These are phyloP conservation scores for Drosophila colorata DNA, from an alignment of 2,888 invertebrate genomes.

Conservation along the genomic window DNA sequence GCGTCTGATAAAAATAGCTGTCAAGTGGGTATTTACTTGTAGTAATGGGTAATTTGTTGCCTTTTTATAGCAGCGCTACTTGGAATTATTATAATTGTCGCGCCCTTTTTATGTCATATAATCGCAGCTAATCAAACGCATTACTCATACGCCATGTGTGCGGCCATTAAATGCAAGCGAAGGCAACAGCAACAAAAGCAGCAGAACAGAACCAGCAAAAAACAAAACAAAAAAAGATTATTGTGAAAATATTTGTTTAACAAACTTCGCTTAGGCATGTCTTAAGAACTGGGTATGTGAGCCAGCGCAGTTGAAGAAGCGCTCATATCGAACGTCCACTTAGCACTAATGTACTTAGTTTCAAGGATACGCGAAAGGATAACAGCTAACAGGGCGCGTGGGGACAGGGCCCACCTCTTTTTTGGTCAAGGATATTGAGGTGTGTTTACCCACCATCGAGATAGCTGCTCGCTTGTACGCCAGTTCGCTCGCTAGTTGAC, in stretches of 20 bases:
- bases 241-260: slow-evolving; percentile 49
- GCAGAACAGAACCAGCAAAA: slow-evolving; percentile 3
- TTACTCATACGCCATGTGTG: slow-evolving; percentile 63
- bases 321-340: slow-evolving; percentile 51
- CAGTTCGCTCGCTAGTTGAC: slow-evolving; percentile 24
- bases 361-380: slow-evolving; percentile 59
- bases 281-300: background rate
- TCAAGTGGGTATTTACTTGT: slow-evolving; percentile 21
- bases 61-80: slow-evolving; percentile 33
- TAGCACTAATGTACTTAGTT: slow-evolving; percentile 59
- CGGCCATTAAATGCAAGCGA: slow-evolving; percentile 37
- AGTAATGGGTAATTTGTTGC: slow-evolving; percentile 40
- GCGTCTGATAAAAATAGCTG: slow-evolving; percentile 27
- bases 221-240: slow-evolving; percentile 12
- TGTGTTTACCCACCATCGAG: slow-evolving; percentile 45
- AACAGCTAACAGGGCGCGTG: slow-evolving; percentile 10
- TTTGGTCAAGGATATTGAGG: slow-evolving; percentile 71
- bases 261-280: slow-evolving; percentile 18
- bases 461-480: slow-evolving; percentile 50
- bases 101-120: slow-evolving; percentile 18
- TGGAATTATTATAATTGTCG: slow-evolving; percentile 40
- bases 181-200: background rate
- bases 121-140: slow-evolving; percentile 44
- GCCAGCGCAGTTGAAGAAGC: slow-evolving; percentile 5
- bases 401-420: slow-evolving; percentile 14